Evolutionary conservation across 2,797 vertebrate species (phyloP).

Genomic region (Falco naumanni): DNA sequence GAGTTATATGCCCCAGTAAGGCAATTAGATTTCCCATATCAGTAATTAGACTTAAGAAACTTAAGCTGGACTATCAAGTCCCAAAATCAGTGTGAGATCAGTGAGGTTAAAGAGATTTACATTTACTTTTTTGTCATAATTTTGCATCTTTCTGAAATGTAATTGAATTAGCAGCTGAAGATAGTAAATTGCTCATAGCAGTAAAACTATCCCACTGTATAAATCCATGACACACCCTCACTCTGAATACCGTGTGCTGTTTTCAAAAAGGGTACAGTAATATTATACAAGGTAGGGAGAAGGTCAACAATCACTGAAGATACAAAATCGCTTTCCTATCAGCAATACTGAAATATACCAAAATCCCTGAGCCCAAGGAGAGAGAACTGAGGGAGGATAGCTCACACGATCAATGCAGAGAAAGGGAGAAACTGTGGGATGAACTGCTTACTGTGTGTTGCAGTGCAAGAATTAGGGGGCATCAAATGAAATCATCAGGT

Average conservation of each 20-base stretch:
- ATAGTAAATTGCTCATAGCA: neutral
- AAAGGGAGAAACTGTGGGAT: neutral
- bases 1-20: neutral
- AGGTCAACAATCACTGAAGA: neutral
- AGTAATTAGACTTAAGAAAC: neutral
- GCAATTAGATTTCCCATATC: neutral
- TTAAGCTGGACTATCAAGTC: neutral
- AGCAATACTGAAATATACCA: neutral
- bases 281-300: neutral
- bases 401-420: accelerated
- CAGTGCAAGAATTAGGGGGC: neutral
- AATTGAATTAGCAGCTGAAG: neutral
- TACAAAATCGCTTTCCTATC: neutral
- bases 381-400: neutral
- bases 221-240: neutral
- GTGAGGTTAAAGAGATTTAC: neutral
- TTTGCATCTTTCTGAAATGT: neutral
- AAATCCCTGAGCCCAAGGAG: neutral
- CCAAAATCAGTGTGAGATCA: neutral
- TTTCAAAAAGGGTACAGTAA: neutral
- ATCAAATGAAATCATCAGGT: neutral
- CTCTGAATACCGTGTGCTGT: neutral
- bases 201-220: neutral
- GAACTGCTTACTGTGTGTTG: neutral
- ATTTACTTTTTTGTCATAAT: neutral